phyloP scores from a whole-genome alignment of 2,888 invertebrate species.

The Rhagophthalmus giganteus region DNA sequence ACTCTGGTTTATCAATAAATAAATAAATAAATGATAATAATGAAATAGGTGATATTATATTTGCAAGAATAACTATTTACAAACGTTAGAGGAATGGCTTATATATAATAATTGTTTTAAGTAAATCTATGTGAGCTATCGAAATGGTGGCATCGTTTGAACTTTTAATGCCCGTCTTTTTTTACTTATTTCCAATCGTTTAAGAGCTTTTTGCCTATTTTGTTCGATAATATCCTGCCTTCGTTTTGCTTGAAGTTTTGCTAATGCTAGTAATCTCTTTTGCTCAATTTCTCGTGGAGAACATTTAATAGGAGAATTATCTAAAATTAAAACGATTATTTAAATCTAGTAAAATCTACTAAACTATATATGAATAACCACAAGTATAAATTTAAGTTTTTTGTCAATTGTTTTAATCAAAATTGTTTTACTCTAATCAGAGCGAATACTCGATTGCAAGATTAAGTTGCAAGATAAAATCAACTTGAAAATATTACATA shows the following conservation, averaged over 20 bases:
- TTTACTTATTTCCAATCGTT: constrained; percentile 44
- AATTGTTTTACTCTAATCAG: no score
- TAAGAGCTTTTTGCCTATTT: constrained; percentile 50
- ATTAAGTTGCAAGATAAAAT: no score
- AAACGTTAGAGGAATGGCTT: no score
- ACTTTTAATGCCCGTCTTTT: constrained; percentile 35
- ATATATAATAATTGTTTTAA: no score
- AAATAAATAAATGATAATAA: neutral
- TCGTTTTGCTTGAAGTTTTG: constrained; percentile 54
- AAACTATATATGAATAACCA: no score
- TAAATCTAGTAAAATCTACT: no score
- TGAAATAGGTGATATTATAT: neutral
- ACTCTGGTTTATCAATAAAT: neutral
- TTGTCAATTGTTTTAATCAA: no score
- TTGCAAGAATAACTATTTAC: neutral
- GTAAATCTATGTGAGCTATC: neutral
- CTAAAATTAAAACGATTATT: constrained; percentile 15
- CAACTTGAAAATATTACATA: no score
- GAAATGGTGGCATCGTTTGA: neutral
- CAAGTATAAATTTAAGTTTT: no score
- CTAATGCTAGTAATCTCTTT: constrained; percentile 55
- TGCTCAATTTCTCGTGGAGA: constrained; percentile 57
- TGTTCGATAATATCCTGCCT: constrained; percentile 50
- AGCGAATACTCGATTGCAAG: no score
- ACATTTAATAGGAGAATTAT: constrained; percentile 45